A percentile compares a stretch with the other conserved stretches of the same genome.
phyloP scores from a whole-genome alignment of 2,113 vertebrate genomes.

The Crotalus helleri region DNA sequence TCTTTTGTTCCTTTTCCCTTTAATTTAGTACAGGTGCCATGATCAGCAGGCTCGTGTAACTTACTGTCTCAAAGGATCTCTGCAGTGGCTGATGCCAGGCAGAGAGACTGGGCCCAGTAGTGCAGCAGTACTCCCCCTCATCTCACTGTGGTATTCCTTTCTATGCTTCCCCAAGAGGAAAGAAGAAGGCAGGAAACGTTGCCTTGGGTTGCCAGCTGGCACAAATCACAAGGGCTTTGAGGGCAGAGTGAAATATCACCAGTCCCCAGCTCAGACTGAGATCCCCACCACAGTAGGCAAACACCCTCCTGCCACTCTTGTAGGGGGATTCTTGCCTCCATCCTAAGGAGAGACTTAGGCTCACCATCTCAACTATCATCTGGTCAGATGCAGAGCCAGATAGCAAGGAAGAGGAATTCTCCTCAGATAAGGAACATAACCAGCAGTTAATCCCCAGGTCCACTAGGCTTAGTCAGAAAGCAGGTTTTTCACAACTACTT shows the following conservation, averaged over 20 bases:
- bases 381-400: not conserved
- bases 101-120: not conserved
- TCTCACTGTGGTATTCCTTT: not conserved
- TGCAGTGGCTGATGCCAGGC: not conserved
- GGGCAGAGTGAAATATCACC: not conserved
- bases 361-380: not conserved
- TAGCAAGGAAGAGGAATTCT: not conserved
- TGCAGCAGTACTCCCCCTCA: not conserved
- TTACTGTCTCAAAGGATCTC: not conserved
- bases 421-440: not conserved
- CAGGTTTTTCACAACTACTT: not conserved
- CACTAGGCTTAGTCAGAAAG: not conserved
- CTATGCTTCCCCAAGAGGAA: not conserved
- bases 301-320: not conserved
- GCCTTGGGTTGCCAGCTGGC: not conserved
- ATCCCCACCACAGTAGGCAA: not conserved
- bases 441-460: not conserved
- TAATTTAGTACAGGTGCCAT: not conserved
- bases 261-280: not conserved
- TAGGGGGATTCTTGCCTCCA: not conserved
- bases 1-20: not conserved
- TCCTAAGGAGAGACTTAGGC: not conserved
- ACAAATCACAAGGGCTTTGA: not conserved
- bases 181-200: not conserved
- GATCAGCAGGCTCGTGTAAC: not conserved